Percentiles rank a stretch among this genome's conserved stretches.
phyloP scores from a whole-genome alignment of 1,140 invertebrate genomes.

The Papilio helenus region DNA sequence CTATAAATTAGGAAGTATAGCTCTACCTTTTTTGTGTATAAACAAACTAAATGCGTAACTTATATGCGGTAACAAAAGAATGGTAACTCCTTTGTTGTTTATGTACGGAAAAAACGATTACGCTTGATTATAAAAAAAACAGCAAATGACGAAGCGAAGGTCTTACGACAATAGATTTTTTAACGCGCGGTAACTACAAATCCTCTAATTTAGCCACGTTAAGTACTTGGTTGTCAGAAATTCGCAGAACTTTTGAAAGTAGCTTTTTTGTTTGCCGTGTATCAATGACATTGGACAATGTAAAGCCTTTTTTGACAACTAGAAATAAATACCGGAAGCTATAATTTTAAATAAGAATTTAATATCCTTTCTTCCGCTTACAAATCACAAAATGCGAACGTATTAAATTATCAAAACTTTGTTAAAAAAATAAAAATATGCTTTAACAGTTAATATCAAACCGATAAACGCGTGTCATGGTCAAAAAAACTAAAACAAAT shows the following conservation, averaged over 20 bases:
- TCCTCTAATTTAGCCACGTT: neutral
- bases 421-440: neutral
- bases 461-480: constrained; percentile 13
- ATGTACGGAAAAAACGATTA: neutral
- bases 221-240: neutral
- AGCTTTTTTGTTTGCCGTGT: neutral
- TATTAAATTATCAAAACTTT: neutral
- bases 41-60: neutral
- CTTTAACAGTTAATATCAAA: constrained; percentile 1
- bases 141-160: neutral
- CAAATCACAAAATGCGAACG: neutral
- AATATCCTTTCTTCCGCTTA: neutral
- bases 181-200: neutral
- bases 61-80: neutral
- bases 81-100: neutral
- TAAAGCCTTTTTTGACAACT: neutral
- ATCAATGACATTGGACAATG: constrained; percentile 6
- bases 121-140: neutral
- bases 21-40: neutral
- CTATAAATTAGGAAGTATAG: neutral
- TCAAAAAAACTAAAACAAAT: constrained; percentile 36
- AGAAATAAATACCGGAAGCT: neutral
- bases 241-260: constrained; percentile 22
- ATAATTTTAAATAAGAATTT: neutral
- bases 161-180: constrained; percentile 21